Percentiles rank a stretch among this genome's conserved stretches.
phyloP scores from a whole-genome alignment of 2,888 invertebrate species.

The Prosapia bicincta region DNA sequence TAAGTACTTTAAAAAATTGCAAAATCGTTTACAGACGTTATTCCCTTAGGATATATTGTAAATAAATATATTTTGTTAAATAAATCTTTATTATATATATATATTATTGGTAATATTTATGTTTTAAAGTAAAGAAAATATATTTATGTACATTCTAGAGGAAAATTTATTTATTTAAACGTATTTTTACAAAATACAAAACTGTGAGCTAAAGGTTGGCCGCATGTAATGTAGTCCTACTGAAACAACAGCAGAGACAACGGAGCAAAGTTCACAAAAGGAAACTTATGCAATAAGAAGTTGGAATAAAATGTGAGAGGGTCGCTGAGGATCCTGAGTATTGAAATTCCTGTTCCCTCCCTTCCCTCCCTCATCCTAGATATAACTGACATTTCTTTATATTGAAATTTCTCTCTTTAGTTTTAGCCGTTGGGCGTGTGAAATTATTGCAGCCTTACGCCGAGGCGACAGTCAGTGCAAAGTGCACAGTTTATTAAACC shows the following conservation, averaged over 20 bases:
- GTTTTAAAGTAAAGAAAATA: too few species aligned
- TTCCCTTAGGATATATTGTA: too few species aligned
- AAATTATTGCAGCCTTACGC: background rate
- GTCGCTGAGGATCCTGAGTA: background rate
- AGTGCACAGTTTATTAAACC: too few species aligned
- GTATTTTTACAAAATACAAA: too few species aligned
- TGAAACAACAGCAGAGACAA: background rate
- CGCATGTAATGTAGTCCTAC: background rate
- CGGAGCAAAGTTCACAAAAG: slow-evolving; percentile 14
- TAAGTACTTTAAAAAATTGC: too few species aligned
- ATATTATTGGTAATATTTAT: too few species aligned
- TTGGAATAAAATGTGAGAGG: slow-evolving; percentile 22
- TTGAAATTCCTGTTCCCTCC: background rate
- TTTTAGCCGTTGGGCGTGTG: background rate
- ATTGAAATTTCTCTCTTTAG: background rate
- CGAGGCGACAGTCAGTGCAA: too few species aligned
- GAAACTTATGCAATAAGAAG: slow-evolving; percentile 30
- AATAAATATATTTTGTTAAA: too few species aligned
- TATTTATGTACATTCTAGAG: too few species aligned
- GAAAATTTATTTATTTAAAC: too few species aligned
- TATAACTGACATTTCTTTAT: background rate
- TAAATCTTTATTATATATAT: too few species aligned
- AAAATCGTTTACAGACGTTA: too few species aligned
- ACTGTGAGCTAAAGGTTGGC: background rate
- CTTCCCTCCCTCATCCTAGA: background rate